Evolutionary conservation across 2,888 invertebrate species (phyloP), one percentile per base, ranked within the genome.

Genomic region (Crematogaster levior): DNA sequence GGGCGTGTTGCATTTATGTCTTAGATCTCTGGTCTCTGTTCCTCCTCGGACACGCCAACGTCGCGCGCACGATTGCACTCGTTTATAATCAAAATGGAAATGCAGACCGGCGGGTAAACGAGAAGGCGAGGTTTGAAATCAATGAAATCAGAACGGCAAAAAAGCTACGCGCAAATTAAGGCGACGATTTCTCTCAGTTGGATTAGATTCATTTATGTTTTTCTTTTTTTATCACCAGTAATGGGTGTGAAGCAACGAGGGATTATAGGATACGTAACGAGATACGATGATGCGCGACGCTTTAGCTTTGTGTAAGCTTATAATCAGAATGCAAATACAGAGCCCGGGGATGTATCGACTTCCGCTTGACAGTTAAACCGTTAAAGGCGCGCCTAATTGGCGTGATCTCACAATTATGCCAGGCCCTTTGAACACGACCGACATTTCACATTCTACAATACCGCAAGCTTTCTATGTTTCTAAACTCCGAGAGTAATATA

Each of bases 371-470:
- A 80, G 60, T 24, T 80, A 60, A 72, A 80, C 56, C 72, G 56
- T 80, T 74, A 77, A 82, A 77, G 65, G 46, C 63, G 77, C 65
- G 30, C 37, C 81, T 83, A 83, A 86, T 86, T 86, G 83, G 83
- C 80, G 60, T 77, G 81, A 85, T 85, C 72, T 81, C 83, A 83
- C 83, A 86, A 85, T 86, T 86, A 86, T 60, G 74, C 27, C 68
- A 51, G 46, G 82, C 63, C 84, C 61, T 70, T 60, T 73, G 74
- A 58, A 58, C 24, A 43, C 21, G 61, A 48, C 60, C 63, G 72
- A 60, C 46, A 21, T 74, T 70, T 21, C 10, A 53, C 5, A 12
- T 48, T 66, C 15, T 61, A 12, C 43, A 27, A 4, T 65, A 24
- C 21, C 37, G 10, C 15, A 18, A 27, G 15, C n/a, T 68, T 27